Conservation (phyloP, 2,113 vertebrate genomes). For the Pseudorasbora parva region DNA sequence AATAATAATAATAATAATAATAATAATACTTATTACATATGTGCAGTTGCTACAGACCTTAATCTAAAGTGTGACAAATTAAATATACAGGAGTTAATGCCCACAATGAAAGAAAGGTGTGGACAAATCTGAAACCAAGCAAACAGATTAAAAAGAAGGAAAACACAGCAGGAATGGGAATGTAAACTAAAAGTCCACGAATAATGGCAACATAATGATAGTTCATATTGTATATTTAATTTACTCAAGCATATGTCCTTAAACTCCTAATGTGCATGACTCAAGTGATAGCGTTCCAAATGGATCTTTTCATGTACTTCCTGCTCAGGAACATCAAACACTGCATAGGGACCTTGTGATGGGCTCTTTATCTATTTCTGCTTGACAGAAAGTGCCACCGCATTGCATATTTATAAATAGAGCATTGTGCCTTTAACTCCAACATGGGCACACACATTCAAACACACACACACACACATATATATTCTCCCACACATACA, state of each 20-base stretch:
- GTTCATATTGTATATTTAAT: background rate
- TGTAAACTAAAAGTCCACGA: too few species aligned
- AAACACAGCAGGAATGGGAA: too few species aligned
- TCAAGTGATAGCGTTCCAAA: background rate
- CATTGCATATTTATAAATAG: constrained; percentile 33
- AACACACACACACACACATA: too few species aligned
- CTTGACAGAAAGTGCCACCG: background rate
- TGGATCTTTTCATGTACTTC: background rate
- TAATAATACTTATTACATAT: too few species aligned
- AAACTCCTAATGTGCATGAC: background rate
- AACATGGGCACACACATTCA: background rate
- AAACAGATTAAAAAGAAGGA: too few species aligned
- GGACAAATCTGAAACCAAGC: too few species aligned
- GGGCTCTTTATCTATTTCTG: constrained; percentile 2
- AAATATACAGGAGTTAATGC: too few species aligned
- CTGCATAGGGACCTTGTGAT: background rate
- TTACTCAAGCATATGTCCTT: background rate
- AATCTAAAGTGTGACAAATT: too few species aligned
- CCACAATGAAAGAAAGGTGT: too few species aligned
- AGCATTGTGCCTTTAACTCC: constrained; percentile 12
- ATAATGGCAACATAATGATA: too few species aligned
- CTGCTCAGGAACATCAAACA: background rate
- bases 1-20: too few species aligned
- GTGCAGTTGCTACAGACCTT: too few species aligned
- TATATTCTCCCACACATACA: background rate